phyloP scores from a whole-genome alignment of 2,113 vertebrate genomes.

The Phyllostomus discolor region DNA sequence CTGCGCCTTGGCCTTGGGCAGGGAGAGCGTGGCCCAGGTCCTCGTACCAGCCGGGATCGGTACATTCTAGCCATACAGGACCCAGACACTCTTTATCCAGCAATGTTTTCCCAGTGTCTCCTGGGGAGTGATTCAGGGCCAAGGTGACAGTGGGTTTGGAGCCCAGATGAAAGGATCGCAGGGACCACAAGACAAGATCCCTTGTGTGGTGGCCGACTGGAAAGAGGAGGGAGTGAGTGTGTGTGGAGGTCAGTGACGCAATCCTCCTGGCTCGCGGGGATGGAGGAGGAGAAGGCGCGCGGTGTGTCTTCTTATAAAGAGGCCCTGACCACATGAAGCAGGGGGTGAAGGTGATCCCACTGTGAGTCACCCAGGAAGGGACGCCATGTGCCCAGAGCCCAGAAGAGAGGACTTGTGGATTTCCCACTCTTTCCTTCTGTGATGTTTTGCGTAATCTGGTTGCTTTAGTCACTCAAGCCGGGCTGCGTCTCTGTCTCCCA shows the following conservation, averaged over 20 bases:
- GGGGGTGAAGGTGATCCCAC: conserved; percentile 71
- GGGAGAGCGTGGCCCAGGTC: background rate
- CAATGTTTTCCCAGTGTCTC: conserved; percentile 59
- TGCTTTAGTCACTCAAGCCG: conserved; percentile 72
- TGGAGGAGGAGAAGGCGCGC: conserved; percentile 41
- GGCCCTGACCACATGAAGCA: conserved; percentile 61
- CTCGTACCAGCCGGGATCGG: conserved; percentile 41
- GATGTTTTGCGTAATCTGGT: conserved; percentile 73
- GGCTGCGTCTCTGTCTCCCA: conserved; percentile 73
- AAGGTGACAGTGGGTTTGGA: conserved; percentile 76
- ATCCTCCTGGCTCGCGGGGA: conserved; percentile 40
- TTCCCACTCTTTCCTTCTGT: conserved; percentile 74
- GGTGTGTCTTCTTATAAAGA: conserved; percentile 70
- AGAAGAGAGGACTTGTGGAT: conserved; percentile 68
- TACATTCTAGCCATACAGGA: conserved; percentile 46
- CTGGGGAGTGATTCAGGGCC: conserved; percentile 73
- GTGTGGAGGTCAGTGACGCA: conserved; percentile 73
- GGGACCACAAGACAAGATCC: conserved; percentile 78
- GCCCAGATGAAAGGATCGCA: conserved; percentile 46
- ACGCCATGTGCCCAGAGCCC: conserved; percentile 65
- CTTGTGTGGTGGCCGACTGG: conserved; percentile 75
- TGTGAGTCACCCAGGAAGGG: conserved; percentile 72
- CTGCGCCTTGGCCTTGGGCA: background rate
- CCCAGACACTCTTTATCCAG: conserved; percentile 70
- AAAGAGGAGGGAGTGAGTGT: conserved; percentile 68